A percentile compares a stretch with the other conserved stretches of the same genome.
Conservation (phyloP, 2,888 invertebrate genomes). For the Rutpela maculata region DNA sequence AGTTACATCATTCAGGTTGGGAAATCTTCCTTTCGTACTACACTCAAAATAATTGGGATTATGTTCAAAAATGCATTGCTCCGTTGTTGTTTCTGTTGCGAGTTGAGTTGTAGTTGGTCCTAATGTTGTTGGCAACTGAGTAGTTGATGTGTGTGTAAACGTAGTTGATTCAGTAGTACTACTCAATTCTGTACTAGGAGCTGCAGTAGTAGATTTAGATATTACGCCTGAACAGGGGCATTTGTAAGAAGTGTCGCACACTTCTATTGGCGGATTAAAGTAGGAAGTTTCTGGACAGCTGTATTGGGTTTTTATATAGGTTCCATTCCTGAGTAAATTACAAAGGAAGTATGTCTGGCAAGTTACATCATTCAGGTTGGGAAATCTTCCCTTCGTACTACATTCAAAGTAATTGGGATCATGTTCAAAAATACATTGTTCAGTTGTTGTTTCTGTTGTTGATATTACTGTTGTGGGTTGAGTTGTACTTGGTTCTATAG, state of each 20-base stretch:
- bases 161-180: too few relatives aligned
- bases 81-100: too few relatives aligned
- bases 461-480: too few relatives aligned
- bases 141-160: too few relatives aligned
- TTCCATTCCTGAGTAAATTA: conserved; percentile 23
- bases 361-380: conserved; percentile 62
- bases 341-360: conserved; percentile 74
- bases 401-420: conserved; percentile 44
- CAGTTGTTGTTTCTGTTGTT: too few relatives aligned
- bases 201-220: not conserved
- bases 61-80: too few relatives aligned
- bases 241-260: conserved; percentile 45
- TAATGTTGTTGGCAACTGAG: too few relatives aligned
- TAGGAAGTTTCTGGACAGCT: conserved; percentile 7
- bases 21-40: too few relatives aligned
- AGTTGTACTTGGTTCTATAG: too few relatives aligned
- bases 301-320: conserved; percentile 20
- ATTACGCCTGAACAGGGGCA: conserved; percentile 64
- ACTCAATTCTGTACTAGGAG: conserved; percentile 65
- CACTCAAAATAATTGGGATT: too few relatives aligned
- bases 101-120: too few relatives aligned
- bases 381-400: conserved; percentile 48
- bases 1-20: conserved; percentile 68
- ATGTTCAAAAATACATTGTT: not conserved
- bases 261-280: too few relatives aligned